Evolutionary conservation across 2,797 vertebrate species (phyloP).

Genomic region (Parotocinclus haroldoi): DNA sequence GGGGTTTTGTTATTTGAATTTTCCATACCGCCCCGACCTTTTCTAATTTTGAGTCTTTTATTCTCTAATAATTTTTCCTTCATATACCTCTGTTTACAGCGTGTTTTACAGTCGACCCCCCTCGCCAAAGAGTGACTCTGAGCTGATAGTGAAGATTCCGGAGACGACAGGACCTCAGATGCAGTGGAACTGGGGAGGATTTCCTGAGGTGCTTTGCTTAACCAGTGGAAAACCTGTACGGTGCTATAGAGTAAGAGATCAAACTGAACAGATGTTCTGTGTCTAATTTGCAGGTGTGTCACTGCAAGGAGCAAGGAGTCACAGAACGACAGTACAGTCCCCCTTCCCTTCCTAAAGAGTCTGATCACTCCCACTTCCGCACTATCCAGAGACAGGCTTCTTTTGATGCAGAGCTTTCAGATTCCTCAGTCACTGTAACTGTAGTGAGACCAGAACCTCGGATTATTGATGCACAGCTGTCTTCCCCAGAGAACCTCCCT

Average conservation of each 20-base stretch:
- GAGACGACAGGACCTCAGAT: conserved; percentile 76
- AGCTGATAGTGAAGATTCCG: conserved; percentile 75
- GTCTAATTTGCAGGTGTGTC: conserved; percentile 57
- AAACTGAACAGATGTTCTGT: too few relatives aligned
- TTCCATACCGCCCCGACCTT: too few relatives aligned
- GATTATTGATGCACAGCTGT: conserved; percentile 51
- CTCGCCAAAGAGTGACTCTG: conserved; percentile 89
- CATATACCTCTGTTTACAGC: too few relatives aligned
- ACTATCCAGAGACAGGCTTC: conserved; percentile 72
- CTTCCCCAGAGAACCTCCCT: too few relatives aligned
- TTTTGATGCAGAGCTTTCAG: conserved; percentile 59
- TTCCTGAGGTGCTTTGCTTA: conserved; percentile 76
- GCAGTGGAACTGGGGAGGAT: conserved; percentile 91
- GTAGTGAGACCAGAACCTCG: conserved; percentile 68
- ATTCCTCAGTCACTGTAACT: conserved; percentile 51
- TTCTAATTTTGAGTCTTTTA: too few relatives aligned
- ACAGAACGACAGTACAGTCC: conserved; percentile 49
- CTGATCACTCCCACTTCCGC: conserved; percentile 62
- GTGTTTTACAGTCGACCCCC: conserved; percentile 58
- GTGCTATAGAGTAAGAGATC: background rate
- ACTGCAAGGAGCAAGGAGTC: conserved; percentile 53
- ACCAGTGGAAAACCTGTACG: background rate
- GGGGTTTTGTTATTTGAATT: too few relatives aligned
- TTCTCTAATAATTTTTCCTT: too few relatives aligned
- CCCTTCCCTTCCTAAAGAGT: conserved; percentile 31